These are phyloP conservation scores for Campaea margaritaria DNA, from an alignment of 2,888 invertebrate genomes.

Conservation along the genomic window DNA sequence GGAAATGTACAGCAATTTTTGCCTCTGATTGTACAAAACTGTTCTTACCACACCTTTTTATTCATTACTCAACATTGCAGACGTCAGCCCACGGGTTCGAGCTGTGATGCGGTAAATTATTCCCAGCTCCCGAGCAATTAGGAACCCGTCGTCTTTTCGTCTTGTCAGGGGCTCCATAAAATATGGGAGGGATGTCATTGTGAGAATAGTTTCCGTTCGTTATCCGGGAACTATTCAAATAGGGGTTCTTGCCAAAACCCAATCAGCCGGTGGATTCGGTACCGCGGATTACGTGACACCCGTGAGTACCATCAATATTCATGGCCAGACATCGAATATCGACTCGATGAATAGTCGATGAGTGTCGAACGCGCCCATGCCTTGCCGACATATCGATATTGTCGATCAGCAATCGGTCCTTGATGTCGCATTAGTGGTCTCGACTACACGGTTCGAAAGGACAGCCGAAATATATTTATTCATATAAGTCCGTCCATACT, in stretches of 20 bases:
- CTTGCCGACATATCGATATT: slow-evolving; percentile 39
- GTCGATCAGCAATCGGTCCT: slow-evolving; percentile 31
- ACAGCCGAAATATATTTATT: background rate
- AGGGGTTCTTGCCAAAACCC: slow-evolving; percentile 53
- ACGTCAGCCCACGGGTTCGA: background rate
- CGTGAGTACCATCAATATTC: slow-evolving; percentile 76
- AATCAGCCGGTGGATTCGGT: slow-evolving; percentile 63
- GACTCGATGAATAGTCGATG: slow-evolving; percentile 74
- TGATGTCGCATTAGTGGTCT: slow-evolving; percentile 22
- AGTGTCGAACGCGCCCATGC: slow-evolving; percentile 48
- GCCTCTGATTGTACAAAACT: background rate
- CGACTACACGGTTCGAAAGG: background rate
- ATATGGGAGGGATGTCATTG: slow-evolving; percentile 27
- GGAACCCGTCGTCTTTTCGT: slow-evolving; percentile 23
- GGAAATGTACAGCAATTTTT: too few relatives aligned
- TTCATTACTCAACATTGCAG: slow-evolving; percentile 5
- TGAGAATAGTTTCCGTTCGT: slow-evolving; percentile 35
- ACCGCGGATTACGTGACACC: slow-evolving; percentile 68
- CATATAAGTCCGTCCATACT: too few relatives aligned
- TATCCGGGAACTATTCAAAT: slow-evolving; percentile 47
- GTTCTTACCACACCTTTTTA: background rate
- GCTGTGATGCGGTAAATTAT: slow-evolving; percentile 22
- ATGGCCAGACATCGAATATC: slow-evolving; percentile 60
- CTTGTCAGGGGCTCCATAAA: slow-evolving; percentile 24
- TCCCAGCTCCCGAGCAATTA: slow-evolving; percentile 29